Evolutionary conservation across 2,113 vertebrate genomes (phyloP).

Genomic region (Oncorhynchus nerka): DNA sequence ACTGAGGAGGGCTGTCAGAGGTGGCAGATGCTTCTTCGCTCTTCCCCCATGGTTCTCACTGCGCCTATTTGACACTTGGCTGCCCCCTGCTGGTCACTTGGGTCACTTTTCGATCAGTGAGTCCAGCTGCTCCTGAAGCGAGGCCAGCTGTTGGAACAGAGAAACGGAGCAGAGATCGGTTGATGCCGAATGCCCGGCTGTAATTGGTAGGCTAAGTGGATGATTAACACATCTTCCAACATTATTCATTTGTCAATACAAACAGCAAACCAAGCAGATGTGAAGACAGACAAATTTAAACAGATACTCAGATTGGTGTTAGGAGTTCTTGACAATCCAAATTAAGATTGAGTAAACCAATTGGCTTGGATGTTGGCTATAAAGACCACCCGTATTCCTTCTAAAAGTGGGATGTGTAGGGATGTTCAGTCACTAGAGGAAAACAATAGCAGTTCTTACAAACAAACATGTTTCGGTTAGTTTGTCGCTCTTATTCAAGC

Average conservation of each 20-base stretch:
- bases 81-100: slow-evolving; percentile 68
- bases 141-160: slow-evolving; percentile 79
- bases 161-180: slow-evolving; percentile 46
- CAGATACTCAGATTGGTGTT: neutral
- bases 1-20: slow-evolving; percentile 12
- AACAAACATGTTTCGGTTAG: no score
- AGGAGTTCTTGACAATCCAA: neutral
- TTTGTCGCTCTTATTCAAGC: no score
- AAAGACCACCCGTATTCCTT: no score
- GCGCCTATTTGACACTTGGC: slow-evolving; percentile 32
- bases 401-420: no score
- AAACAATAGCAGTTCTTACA: no score
- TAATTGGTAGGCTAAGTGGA: slow-evolving; percentile 65
- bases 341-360: no score
- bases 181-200: slow-evolving; percentile 46
- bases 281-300: slow-evolving; percentile 19
- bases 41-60: neutral
- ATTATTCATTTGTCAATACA: slow-evolving; percentile 51
- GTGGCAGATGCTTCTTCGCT: neutral
- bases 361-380: no score
- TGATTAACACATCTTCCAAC: slow-evolving; percentile 57
- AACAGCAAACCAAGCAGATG: slow-evolving; percentile 36
- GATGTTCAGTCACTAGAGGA: no score
- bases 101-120: slow-evolving; percentile 89
- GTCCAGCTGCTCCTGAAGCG: slow-evolving; percentile 95